A percentile compares a stretch with the other conserved stretches of the same genome.
Evolutionary conservation across 2,888 invertebrate genomes (phyloP).

Genomic region (Danaus chrysippus): DNA sequence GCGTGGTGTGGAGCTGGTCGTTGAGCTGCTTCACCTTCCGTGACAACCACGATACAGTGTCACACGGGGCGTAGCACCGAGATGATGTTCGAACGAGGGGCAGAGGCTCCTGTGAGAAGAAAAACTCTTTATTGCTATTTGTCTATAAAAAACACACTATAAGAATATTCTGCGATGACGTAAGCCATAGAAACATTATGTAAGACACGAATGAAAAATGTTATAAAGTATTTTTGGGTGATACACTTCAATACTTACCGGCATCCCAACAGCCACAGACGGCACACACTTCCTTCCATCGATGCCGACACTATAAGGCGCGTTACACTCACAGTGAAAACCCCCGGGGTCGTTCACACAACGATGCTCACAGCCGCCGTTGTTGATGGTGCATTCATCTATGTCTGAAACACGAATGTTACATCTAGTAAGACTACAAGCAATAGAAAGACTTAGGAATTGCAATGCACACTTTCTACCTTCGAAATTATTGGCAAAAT

Average conservation of each 20-base stretch:
- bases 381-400: constrained; percentile 77
- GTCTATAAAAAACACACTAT: too few species aligned
- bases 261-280: constrained; percentile 47
- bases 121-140: too few species aligned
- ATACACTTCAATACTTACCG: constrained; percentile 40
- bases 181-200: background rate
- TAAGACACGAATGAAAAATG: background rate
- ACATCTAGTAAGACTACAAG: too few species aligned
- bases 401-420: constrained; percentile 58
- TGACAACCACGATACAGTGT: constrained; percentile 79
- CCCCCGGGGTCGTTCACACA: constrained; percentile 82
- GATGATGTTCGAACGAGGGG: constrained; percentile 67
- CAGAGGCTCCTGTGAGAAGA: constrained; percentile 53
- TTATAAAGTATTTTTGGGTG: background rate
- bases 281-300: constrained; percentile 80
- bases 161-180: background rate
- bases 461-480: too few species aligned
- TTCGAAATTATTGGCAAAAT: too few species aligned
- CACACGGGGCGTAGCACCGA: constrained; percentile 82
- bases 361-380: constrained; percentile 81
- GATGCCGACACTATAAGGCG: constrained; percentile 71
- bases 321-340: constrained; percentile 79
- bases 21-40: constrained; percentile 75
- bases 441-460: too few species aligned
- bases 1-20: constrained; percentile 73